Evolutionary conservation across 2,113 vertebrate species (phyloP), one percentile per base, ranked within the genome.

Genomic region (Pterocles gutturalis): DNA sequence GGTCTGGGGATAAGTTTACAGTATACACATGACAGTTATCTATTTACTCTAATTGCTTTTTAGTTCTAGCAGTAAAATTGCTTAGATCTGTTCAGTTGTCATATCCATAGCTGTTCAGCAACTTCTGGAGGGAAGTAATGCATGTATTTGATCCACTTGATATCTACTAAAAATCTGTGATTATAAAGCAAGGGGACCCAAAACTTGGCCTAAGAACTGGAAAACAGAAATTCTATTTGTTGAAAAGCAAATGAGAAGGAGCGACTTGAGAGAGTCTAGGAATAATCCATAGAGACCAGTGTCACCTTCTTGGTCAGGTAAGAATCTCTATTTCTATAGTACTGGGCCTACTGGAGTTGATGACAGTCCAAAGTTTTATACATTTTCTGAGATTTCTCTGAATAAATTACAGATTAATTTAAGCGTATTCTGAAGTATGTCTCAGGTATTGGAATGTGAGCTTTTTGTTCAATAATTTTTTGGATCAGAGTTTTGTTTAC

Each of bases 131-230:
- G 3, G 12, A 57, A 80, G 9, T 20, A 31, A 71, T 3, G 7
- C 13, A 48, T 5, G 4, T 17, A 17, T 72, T 72, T 67, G 5
- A 69, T 60, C 5, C 64, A 72, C 9, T 11, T 26, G 48, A 3
- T 31, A 54, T 24, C n/a, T 36, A 11, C 22, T 46, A 14, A 60
- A 69, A 34, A 94, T 3, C 21, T 53, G 14, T 54, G 38, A n/a
- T 55, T 64, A 31, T 4, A 15, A 2, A 71, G 6, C 0, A 1
- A 81, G 4, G 10, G 72, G 12, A 79, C 0, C 0, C 11, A 79
- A 83, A 90, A 54, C n/a, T 75, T 43, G 65, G 9, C 10, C 71
- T 78, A 29, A 70, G 17, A 91, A 53, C 3, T 34, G 3, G 41
- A 88, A 90, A 92, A 79, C 24, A 57, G 3, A 49, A 70, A n/a